Conservation (phyloP, 2,797 vertebrate species). For the Onychomys torridus region DNA sequence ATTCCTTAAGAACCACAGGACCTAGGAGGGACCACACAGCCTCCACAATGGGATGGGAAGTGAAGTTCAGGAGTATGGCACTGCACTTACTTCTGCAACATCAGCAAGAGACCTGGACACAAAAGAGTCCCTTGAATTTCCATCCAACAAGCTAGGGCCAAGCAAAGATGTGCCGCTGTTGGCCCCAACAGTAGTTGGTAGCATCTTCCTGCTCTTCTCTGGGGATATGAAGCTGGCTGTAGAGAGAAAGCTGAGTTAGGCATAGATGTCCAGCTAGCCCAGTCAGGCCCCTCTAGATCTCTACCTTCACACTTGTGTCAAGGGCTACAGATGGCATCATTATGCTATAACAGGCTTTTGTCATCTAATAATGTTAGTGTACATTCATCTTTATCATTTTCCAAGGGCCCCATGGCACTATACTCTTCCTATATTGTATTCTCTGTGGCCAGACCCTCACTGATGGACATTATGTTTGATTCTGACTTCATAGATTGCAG, state of each 20-base stretch:
- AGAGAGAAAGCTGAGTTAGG: constrained; percentile 13
- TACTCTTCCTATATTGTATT: neutral
- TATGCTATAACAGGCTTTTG: rapidly evolving
- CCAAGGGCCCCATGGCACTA: rapidly evolving
- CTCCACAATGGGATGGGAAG: neutral
- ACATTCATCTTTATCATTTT: neutral
- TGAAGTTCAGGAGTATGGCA: neutral
- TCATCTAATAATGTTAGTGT: neutral
- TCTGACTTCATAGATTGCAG: neutral
- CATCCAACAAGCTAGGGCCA: constrained; percentile 96
- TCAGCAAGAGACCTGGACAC: constrained; percentile 96
- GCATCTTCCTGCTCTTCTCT: constrained; percentile 94
- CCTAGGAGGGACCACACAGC: neutral
- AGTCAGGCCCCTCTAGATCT: neutral
- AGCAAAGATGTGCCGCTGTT: constrained; percentile 95
- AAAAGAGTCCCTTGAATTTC: constrained; percentile 98
- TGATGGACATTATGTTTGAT: neutral
- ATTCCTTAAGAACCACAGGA: neutral
- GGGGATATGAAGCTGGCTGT: constrained; percentile 98
- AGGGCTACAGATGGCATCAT: neutral
- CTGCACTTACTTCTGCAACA: constrained; percentile 92
- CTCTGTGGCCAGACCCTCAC: neutral
- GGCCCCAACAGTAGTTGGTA: constrained; percentile 90
- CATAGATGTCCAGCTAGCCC: neutral
- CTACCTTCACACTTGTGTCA: rapidly evolving